Evolutionary conservation across 2,888 invertebrate species (phyloP).

Genomic region (Lamellibrachia columna): DNA sequence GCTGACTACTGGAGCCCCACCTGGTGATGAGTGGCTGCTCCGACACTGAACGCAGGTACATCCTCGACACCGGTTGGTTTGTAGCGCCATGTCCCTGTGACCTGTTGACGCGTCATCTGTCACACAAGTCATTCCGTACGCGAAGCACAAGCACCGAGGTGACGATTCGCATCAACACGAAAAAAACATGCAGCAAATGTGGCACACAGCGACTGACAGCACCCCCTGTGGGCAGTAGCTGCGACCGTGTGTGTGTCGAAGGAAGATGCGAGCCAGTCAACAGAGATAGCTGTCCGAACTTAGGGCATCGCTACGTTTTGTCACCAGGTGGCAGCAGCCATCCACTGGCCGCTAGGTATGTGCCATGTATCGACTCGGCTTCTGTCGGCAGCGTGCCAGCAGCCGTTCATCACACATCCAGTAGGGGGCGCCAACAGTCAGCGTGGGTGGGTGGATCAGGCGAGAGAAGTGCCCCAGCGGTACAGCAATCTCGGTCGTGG

Average conservation of each 20-base stretch:
- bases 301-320: neutral
- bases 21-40: slow-evolving; percentile 29
- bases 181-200: neutral
- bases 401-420: neutral
- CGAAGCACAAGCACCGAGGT: slow-evolving; percentile 17
- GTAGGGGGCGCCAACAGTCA: neutral
- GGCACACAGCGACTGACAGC: neutral
- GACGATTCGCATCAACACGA: neutral
- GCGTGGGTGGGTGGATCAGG: neutral
- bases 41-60: neutral
- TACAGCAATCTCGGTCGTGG: neutral
- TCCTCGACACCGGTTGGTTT: slow-evolving; percentile 31
- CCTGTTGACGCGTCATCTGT: neutral
- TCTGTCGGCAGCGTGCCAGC: neutral
- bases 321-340: neutral
- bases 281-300: neutral
- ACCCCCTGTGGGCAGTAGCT: neutral
- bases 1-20: slow-evolving; percentile 38
- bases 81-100: slow-evolving; percentile 32
- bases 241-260: neutral
- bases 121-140: neutral
- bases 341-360: neutral
- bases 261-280: neutral
- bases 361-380: neutral
- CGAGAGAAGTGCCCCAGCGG: neutral